Evolutionary conservation across 1,140 invertebrate species (phyloP), one percentile per base, ranked within the genome.

Genomic region (Psilanteris sp.): DNA sequence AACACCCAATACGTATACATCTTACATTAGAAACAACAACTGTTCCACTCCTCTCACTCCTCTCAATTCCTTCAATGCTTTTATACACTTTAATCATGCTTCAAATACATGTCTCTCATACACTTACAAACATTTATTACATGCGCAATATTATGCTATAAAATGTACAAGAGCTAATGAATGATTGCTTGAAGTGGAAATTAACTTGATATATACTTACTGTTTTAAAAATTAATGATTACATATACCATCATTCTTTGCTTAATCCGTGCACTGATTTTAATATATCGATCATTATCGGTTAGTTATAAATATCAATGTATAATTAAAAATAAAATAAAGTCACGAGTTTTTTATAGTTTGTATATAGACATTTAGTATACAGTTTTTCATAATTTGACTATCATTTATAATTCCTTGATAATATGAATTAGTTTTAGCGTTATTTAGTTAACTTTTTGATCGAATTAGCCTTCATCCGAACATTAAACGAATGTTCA

Each of bases 81-180:
- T 81, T 66, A 72, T 66, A 37, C 36, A 54, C 27, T 79, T 73
- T 77, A 59, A 64, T 81, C 74, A 81, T 81, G 82, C 82, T 84
- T 81, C 66, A 66, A 66, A 57, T 71, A 70, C 70, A 46, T 52
- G 59, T 76, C 66, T 39, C 14, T 59, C 22, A 46, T 46, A 74
- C 43, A 76, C 39, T 36, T 52, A 66, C 22, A 72, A 15, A 59
- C 24, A 20, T 54, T 26, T 24, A 57, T 37, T 29, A 61, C 50
- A 43, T 20, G 52, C 37, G 43, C 41, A 59, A 24, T 10, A 37
- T 59, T 41, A 44, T 43, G 52, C 52, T 57, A 50, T 61, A 66
- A 57, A 70, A 36, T 76, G 34, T 73, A 70, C 61, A 72, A 76
- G 55, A 68, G 66, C 78, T 78, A 79, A 78, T 32, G 48, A 78